A percentile compares a stretch with the other conserved stretches of the same genome.
These are phyloP conservation scores for Cacoxenus indagator DNA, from an alignment of 2,888 invertebrate species.

Conservation along the genomic window DNA sequence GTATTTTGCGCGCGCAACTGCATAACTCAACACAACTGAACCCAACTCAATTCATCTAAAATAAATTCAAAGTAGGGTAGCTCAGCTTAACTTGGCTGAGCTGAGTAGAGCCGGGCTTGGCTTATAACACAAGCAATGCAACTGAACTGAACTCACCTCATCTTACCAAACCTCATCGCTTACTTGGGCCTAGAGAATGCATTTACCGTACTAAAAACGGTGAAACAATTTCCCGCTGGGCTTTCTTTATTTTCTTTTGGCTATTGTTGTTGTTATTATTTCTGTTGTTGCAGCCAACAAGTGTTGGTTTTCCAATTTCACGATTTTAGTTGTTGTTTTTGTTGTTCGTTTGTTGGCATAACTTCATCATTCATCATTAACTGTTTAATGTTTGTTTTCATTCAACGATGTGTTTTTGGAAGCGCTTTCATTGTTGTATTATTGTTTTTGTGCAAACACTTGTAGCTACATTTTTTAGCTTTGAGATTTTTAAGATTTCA, in stretches of 20 bases:
- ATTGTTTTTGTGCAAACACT: not conserved
- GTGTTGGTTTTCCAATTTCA: constrained; percentile 26
- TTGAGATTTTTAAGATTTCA: constrained; percentile 24
- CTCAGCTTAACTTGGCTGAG: constrained; percentile 7
- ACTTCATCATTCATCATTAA: constrained; percentile 24
- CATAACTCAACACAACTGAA: not conserved
- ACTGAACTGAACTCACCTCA: no score
- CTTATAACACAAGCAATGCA: no score
- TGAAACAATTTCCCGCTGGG: constrained; percentile 8
- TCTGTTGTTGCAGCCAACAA: constrained; percentile 12
- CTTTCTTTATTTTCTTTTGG: constrained; percentile 7
- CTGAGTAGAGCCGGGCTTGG: not conserved
- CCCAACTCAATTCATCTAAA: not conserved
- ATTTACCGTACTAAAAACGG: constrained; percentile 14
- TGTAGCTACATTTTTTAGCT: not conserved
- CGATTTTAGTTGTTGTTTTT: constrained; percentile 7
- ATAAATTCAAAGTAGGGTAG: not conserved
- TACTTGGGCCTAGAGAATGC: not conserved
- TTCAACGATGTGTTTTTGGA: not conserved
- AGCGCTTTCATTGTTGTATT: not conserved
- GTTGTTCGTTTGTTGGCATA: constrained; percentile 4
- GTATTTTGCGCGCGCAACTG: not conserved
- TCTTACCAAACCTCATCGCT: no score
- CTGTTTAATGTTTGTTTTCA: constrained; percentile 11
- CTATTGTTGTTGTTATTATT: constrained; percentile 15